Conservation (phyloP, 1,140 invertebrate genomes). For the Adelges cooleyi region DNA sequence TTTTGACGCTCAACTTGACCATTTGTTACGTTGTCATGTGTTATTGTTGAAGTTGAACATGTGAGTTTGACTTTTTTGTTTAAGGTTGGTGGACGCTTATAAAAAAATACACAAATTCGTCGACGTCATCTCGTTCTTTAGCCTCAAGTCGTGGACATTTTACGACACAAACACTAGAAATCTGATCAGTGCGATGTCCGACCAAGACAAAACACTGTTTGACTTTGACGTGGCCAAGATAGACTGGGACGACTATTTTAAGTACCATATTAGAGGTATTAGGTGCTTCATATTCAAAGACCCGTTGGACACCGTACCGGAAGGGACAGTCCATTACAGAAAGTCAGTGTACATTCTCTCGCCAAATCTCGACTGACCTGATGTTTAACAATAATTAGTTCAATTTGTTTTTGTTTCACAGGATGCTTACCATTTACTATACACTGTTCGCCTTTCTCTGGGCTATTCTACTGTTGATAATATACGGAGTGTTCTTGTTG, state of each 20-base stretch:
- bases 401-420: too few species aligned
- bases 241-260: constrained; percentile 55
- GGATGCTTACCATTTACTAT: too few species aligned
- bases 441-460: too few species aligned
- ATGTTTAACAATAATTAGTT: too few species aligned
- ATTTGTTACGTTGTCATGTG: too few species aligned
- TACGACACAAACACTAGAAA: constrained; percentile 42
- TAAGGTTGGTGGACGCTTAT: constrained; percentile 56
- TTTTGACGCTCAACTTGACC: too few species aligned
- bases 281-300: constrained; percentile 47
- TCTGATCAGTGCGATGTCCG: constrained; percentile 45
- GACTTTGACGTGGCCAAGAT: constrained; percentile 54
- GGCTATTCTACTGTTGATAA: too few species aligned
- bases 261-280: constrained; percentile 52
- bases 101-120: constrained; percentile 60
- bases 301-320: neutral
- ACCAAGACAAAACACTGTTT: constrained; percentile 51
- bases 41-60: too few species aligned
- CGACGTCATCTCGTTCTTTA: constrained; percentile 32
- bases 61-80: too few species aligned
- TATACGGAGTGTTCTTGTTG: too few species aligned
- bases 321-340: neutral
- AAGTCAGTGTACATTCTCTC: too few species aligned
- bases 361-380: too few species aligned
- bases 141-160: constrained; percentile 31